These are phyloP conservation scores for Ctenoplectra terminalis DNA, from an alignment of 1,140 invertebrate genomes.

Conservation along the genomic window DNA sequence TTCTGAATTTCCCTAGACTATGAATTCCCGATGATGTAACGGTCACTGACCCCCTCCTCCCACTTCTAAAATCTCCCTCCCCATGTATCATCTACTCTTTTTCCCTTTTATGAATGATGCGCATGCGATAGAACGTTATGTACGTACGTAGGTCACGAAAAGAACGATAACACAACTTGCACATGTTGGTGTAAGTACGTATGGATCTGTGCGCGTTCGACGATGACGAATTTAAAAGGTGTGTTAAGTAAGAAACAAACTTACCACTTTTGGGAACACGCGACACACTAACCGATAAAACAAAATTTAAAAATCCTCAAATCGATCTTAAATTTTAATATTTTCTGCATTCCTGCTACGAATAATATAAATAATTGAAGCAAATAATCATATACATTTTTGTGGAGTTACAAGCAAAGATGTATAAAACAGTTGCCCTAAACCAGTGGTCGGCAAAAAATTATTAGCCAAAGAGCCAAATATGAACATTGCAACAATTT, in stretches of 20 bases:
- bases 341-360: too few relatives aligned
- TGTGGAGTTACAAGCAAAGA: too few relatives aligned
- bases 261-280: not conserved
- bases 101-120: conserved; percentile 63
- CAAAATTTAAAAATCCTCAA: not conserved
- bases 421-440: too few relatives aligned
- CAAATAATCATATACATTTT: too few relatives aligned
- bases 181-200: not conserved
- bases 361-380: too few relatives aligned
- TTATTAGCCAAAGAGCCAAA: too few relatives aligned
- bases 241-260: not conserved
- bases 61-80: conserved; percentile 49
- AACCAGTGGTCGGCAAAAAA: too few relatives aligned
- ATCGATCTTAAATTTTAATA: too few relatives aligned
- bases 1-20: conserved; percentile 68
- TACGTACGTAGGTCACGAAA: conserved; percentile 46
- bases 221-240: not conserved
- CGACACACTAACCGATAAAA: not conserved
- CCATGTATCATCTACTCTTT: conserved; percentile 62
- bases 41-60: conserved; percentile 80
- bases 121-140: conserved; percentile 55
- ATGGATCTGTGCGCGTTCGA: not conserved
- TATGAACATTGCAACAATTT: too few relatives aligned
- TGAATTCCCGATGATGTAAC: conserved; percentile 78
- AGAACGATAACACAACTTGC: conserved; percentile 39